Base-by-base conservation (phyloP, 1,140 invertebrate species). In the Meloidogyne hapla region DNA sequence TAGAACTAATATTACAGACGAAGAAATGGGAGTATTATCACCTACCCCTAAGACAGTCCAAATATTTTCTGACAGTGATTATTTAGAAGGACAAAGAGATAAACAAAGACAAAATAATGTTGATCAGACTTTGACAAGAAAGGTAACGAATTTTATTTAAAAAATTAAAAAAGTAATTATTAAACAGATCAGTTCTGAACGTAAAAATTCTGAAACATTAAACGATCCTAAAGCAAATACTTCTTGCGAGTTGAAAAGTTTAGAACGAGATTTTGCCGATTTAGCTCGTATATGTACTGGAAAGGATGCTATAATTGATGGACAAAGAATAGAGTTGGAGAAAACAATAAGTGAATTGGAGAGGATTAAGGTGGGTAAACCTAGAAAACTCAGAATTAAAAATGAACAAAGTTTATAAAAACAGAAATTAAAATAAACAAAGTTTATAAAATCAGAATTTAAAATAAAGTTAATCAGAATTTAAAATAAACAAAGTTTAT, bases 221-320 rank as follows among this genome's bases (percentile, higher is more conserved):
- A 15, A 18, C n/a, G 48, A 56, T n/a, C n/a, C 48, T n/a, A 56
- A 56, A 56, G 18, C 3, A 21, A 56, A 56, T 56, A n/a, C 48
- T 56, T 56, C 48, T 21, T 23, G 42, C n/a, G 68, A 70, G n/a
- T 70, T 70, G 9, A 70, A 70, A 25, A 33, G 48, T 73, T 73
- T 33, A 1, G 70, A 64, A 15, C 28, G 23, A n/a, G 70, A 73
- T 64, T 73, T 73, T 73, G 56, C 70, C 10, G 70, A 73, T 62
- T 73, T 73, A 23, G 48, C 70, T 15, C 70, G 48, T 10, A 73
- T 73, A 2, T 73, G 70, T 21, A 64, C 70, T 4, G 70, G 70
- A 26, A 73, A 73, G 15, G 70, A 73, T 26, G 56, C 70, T 1
- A 62, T 73, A 21, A 73, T 73, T 12, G 56, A 73, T 23, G 70